Conservation (phyloP, 2,888 invertebrate genomes). For the Serrognathus titanus region DNA sequence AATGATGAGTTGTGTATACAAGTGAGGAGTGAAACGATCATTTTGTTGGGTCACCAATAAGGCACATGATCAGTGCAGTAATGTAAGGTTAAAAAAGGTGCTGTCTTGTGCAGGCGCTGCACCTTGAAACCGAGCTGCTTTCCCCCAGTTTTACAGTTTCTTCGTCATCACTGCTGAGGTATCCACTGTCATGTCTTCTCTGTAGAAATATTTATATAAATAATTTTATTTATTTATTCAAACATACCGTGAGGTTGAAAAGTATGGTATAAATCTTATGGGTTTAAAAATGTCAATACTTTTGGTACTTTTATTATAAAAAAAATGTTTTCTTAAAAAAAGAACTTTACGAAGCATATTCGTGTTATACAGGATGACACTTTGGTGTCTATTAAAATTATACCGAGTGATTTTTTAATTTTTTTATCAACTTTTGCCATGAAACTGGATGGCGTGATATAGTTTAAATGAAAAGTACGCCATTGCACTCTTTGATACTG, state of each 20-base stretch:
- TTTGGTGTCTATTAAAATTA: no score
- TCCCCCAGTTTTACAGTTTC: slow-evolving; percentile 68
- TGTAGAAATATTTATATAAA: slow-evolving; percentile 45
- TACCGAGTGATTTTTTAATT: no score
- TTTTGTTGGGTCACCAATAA: slow-evolving; percentile 12
- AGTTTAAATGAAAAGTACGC: no score
- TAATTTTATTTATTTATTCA: neutral
- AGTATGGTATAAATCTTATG: neutral
- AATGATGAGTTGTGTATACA: neutral
- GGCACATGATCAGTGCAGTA: slow-evolving; percentile 22
- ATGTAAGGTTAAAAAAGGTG: slow-evolving; percentile 25
- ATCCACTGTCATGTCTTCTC: slow-evolving; percentile 72
- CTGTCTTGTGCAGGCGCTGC: slow-evolving; percentile 59
- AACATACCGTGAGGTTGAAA: neutral
- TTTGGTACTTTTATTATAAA: no score
- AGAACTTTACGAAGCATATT: no score
- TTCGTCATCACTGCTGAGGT: slow-evolving; percentile 59
- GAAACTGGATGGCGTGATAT: no score
- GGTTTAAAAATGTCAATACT: no score
- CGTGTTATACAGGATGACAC: no score
- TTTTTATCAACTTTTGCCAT: no score
- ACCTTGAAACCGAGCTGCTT: slow-evolving; percentile 63
- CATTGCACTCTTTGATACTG: no score
- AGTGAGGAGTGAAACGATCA: no score
- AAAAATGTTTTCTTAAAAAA: no score